Evolutionary conservation across 2,888 invertebrate species (phyloP).

Genomic region (Athrips mouffetella): DNA sequence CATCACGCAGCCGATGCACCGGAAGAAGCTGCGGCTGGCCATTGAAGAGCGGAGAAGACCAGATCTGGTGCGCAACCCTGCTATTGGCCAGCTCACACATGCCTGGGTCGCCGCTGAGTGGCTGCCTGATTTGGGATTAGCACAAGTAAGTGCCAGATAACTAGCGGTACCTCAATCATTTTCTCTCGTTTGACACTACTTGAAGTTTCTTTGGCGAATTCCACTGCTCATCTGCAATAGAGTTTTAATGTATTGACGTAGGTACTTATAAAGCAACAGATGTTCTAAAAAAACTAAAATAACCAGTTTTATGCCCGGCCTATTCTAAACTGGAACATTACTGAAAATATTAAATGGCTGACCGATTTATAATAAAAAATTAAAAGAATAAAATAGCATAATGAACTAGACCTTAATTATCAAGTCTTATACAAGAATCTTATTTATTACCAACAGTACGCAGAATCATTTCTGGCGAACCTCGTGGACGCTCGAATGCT

Average conservation of each 20-base stretch:
- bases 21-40: constrained; percentile 93
- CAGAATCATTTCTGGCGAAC: constrained; percentile 91
- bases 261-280: too few relatives aligned
- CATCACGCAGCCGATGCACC: constrained; percentile 94
- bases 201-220: too few relatives aligned
- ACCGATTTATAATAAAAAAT: too few relatives aligned
- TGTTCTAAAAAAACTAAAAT: too few relatives aligned
- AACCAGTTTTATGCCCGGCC: too few relatives aligned
- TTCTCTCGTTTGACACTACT: too few relatives aligned
- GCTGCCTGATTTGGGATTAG: constrained; percentile 93
- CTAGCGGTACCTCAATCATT: too few relatives aligned
- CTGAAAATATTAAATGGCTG: too few relatives aligned
- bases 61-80: constrained; percentile 90
- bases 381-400: too few relatives aligned
- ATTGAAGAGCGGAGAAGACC: constrained; percentile 95
- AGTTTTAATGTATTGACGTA: too few relatives aligned
- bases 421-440: neutral
- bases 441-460: constrained; percentile 79
- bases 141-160: constrained; percentile 84
- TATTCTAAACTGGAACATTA: too few relatives aligned
- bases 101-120: constrained; percentile 97
- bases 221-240: too few relatives aligned
- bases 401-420: neutral
- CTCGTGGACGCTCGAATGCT: constrained; percentile 96
- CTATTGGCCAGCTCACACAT: constrained; percentile 91